phyloP scores from a whole-genome alignment of 2,888 invertebrate species.

The Drosophila nigritarsus region DNA sequence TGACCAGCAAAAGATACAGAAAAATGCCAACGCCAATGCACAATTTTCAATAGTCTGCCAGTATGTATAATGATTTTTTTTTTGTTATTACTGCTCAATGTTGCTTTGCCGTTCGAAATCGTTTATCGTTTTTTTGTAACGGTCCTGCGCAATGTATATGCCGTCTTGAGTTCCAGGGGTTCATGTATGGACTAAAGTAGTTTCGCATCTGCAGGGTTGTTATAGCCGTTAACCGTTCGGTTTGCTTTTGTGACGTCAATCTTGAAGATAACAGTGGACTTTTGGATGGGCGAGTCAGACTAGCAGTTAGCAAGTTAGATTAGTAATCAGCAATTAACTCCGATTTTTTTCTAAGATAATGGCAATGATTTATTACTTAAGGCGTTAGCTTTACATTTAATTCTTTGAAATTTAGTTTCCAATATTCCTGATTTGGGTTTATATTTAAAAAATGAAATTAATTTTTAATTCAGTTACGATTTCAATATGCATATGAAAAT shows the following conservation, averaged over 20 bases:
- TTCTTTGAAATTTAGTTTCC: not conserved
- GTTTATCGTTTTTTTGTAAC: conserved; percentile 1
- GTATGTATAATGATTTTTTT: conserved; percentile 9
- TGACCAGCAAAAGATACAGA: not conserved
- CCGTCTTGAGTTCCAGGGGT: not conserved
- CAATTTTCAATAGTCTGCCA: conserved; percentile 2
- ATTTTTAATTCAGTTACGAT: not conserved
- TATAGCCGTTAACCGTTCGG: not conserved
- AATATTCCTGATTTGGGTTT: not conserved
- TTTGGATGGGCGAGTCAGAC: not conserved
- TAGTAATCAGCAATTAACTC: not conserved
- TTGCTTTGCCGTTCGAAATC: conserved; percentile 4
- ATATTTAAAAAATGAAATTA: not conserved
- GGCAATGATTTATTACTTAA: conserved; percentile 1
- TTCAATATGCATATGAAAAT: not conserved
- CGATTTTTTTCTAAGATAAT: not conserved
- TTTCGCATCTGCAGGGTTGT: not conserved
- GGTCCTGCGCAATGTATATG: conserved; percentile 11
- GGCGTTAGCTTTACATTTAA: not conserved
- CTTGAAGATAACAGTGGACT: not conserved
- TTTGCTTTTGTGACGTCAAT: not conserved
- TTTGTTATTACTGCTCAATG: conserved; percentile 11
- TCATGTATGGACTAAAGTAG: not conserved
- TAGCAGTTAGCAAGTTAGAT: not conserved
- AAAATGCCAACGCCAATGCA: not conserved